Conservation (phyloP, 2,888 invertebrate species). For the Pyralis farinalis region DNA sequence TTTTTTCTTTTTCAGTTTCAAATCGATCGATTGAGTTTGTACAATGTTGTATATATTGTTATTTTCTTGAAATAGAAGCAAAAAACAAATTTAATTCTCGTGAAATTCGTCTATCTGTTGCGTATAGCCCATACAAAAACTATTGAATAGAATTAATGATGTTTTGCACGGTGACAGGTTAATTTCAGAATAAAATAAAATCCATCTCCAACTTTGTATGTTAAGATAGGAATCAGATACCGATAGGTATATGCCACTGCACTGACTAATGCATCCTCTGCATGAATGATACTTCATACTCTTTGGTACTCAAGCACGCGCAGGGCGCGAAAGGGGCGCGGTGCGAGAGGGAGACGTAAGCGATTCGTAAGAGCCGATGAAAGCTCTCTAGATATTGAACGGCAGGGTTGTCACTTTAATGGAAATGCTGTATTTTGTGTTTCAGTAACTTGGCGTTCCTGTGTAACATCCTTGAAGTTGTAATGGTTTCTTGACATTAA, state of each 20-base stretch:
- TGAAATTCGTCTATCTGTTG: too few species aligned
- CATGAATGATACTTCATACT: conserved; percentile 17
- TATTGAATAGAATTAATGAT: too few species aligned
- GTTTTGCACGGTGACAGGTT: too few species aligned
- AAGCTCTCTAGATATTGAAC: conserved; percentile 66
- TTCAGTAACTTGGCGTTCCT: conserved; percentile 22
- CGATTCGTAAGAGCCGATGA: conserved; percentile 74
- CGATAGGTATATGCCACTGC: conserved; percentile 12
- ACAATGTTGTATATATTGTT: too few species aligned
- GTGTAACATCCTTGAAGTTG: conserved; percentile 13
- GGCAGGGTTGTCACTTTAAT: conserved; percentile 64
- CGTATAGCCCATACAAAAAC: too few species aligned
- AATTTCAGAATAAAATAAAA: too few species aligned
- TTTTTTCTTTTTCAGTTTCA: too few species aligned
- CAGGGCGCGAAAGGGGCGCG: conserved; percentile 27
- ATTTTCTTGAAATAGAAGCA: too few species aligned
- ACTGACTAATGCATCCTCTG: conserved; percentile 17
- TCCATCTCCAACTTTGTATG: too few species aligned
- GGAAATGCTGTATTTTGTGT: conserved; percentile 32
- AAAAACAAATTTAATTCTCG: too few species aligned
- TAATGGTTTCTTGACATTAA: background rate
- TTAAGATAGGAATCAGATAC: too few species aligned
- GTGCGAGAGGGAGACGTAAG: conserved; percentile 46
- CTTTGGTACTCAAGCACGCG: conserved; percentile 28
- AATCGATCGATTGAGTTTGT: too few species aligned